Percentiles rank a stretch among this genome's conserved stretches.
These are phyloP conservation scores for Platynereis dumerilii DNA, from an alignment of 2,888 invertebrate genomes.

Conservation along the genomic window DNA sequence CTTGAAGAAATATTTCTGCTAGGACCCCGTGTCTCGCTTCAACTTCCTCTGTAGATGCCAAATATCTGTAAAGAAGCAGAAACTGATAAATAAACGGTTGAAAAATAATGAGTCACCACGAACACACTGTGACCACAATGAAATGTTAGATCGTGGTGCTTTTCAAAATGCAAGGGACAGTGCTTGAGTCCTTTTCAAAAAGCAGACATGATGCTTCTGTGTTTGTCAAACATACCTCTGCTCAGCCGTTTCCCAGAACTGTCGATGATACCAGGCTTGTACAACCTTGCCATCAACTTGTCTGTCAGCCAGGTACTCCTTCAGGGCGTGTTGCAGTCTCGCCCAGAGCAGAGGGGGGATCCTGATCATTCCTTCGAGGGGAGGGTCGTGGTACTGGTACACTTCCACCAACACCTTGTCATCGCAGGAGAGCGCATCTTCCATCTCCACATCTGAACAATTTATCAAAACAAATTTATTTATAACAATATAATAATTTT, in stretches of 20 bases:
- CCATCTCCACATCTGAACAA: slow-evolving; percentile 36
- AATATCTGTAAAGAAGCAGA: slow-evolving; percentile 6
- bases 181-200: no score
- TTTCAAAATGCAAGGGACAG: no score
- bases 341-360: slow-evolving; percentile 47
- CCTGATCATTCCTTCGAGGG: slow-evolving; percentile 36
- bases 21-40: slow-evolving; percentile 24
- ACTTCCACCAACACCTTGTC: slow-evolving; percentile 41
- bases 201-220: no score
- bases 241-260: slow-evolving; percentile 44
- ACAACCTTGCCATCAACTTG: slow-evolving; percentile 48
- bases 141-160: no score
- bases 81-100: no score
- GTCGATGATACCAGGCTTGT: slow-evolving; percentile 50
- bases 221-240: no score
- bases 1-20: slow-evolving; percentile 32
- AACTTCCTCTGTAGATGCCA: background rate
- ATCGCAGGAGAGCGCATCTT: slow-evolving; percentile 40
- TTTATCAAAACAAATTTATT: no score
- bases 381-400: slow-evolving; percentile 43
- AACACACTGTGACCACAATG: no score
- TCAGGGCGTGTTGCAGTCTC: slow-evolving; percentile 41
- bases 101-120: no score
- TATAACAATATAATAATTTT: no score
- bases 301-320: slow-evolving; percentile 42